A percentile compares a stretch with the other conserved stretches of the same genome.
Conservation (phyloP, 2,113 vertebrate species). For the Odontophorus gujanensis region DNA sequence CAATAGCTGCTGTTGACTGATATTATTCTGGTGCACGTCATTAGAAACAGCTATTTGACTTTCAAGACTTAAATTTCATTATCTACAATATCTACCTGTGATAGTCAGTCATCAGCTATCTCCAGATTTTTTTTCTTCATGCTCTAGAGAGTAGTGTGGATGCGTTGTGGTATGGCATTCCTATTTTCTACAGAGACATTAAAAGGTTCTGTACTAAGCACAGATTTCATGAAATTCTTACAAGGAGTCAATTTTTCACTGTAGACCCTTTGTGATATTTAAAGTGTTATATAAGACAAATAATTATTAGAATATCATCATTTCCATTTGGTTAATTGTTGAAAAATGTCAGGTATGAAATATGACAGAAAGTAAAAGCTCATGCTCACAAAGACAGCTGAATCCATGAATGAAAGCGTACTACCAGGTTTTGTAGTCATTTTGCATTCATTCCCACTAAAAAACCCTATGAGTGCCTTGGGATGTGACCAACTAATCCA, state of each 20-base stretch:
- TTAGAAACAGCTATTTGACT: not conserved
- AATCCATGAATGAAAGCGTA: not conserved
- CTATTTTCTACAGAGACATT: not conserved
- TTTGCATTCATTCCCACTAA: slow-evolving; percentile 22
- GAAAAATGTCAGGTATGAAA: not conserved
- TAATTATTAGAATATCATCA: not conserved
- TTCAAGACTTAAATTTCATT: not conserved
- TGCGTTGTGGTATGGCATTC: too few relatives aligned
- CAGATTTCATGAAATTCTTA: not conserved
- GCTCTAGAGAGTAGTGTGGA: not conserved
- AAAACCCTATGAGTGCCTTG: not conserved
- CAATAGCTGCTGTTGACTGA: not conserved
- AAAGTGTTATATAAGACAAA: not conserved
- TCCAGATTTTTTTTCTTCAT: not conserved
- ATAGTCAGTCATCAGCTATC: not conserved
- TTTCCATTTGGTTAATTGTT: not conserved
- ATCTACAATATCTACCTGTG: not conserved
- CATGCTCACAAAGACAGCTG: not conserved
- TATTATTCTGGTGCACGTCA: not conserved
- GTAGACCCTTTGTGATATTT: not conserved
- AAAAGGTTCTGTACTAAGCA: not conserved
- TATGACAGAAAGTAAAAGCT: not conserved
- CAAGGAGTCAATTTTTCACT: not conserved
- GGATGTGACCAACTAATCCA: slow-evolving; percentile 42
- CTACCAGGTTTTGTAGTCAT: not conserved